Conservation (phyloP, 2,113 vertebrate genomes). For the Chiloscyllium plagiosum region DNA sequence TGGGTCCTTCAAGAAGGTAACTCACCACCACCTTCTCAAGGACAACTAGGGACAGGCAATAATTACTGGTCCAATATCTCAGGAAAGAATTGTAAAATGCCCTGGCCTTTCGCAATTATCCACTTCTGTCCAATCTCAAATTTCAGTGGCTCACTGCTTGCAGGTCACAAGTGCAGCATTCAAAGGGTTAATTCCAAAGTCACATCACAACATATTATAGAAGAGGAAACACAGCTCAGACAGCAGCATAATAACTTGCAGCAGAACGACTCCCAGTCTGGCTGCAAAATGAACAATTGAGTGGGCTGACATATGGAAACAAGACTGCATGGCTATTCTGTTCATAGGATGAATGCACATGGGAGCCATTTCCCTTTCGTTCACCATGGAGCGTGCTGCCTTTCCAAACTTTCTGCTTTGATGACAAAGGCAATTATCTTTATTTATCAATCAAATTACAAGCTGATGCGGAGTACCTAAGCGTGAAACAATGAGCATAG, state of each 20-base stretch:
- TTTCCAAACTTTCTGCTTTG: slow-evolving; percentile 15
- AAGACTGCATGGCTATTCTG: slow-evolving; percentile 13
- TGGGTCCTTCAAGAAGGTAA: neutral
- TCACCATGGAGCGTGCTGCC: neutral
- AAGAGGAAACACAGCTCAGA: slow-evolving; percentile 5
- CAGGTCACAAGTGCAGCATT: neutral
- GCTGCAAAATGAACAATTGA: neutral
- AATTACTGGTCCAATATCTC: neutral
- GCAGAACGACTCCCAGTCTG: slow-evolving; percentile 7
- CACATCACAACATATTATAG: slow-evolving; percentile 23
- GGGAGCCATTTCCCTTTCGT: slow-evolving; percentile 19
- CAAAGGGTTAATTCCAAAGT: neutral
- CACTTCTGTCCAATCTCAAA: neutral
- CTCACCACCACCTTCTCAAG: neutral
- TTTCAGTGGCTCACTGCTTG: neutral
- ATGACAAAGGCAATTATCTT: slow-evolving; percentile 31
- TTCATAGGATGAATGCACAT: slow-evolving; percentile 26
- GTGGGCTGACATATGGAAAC: slow-evolving; percentile 33
- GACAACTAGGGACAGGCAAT: neutral
- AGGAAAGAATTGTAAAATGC: neutral
- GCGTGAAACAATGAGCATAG: neutral
- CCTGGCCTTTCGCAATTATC: too few species aligned
- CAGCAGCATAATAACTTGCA: slow-evolving; percentile 11
- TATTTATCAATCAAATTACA: slow-evolving; percentile 37
- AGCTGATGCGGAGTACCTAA: slow-evolving; percentile 11